These are phyloP conservation scores for Pangasianodon hypophthalmus DNA, from an alignment of 2,113 vertebrate genomes.

Conservation along the genomic window DNA sequence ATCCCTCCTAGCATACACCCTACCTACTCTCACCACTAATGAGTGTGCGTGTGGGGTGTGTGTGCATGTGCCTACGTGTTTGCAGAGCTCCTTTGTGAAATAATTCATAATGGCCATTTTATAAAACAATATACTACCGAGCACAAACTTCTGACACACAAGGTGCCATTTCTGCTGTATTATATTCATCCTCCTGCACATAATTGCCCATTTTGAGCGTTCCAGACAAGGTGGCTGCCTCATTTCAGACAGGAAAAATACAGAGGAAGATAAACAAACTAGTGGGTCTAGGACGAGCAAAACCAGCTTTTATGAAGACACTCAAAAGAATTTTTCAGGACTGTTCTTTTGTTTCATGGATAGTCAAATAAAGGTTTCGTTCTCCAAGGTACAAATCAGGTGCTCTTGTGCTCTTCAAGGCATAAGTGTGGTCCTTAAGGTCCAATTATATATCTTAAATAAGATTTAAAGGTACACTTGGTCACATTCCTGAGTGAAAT, in stretches of 20 bases:
- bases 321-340: background rate
- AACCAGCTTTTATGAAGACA: background rate
- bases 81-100: conserved; percentile 5
- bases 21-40: conserved; percentile 7
- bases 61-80: background rate
- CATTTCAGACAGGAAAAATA: background rate
- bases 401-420: background rate
- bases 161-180: background rate
- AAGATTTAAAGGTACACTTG: background rate
- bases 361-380: background rate
- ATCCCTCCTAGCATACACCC: background rate
- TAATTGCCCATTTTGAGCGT: conserved; percentile 11
- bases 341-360: background rate
- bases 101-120: conserved; percentile 18
- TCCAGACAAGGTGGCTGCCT: background rate
- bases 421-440: background rate
- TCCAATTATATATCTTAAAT: background rate
- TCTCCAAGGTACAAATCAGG: background rate
- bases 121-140: conserved; percentile 23
- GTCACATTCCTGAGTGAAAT: background rate
- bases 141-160: conserved; percentile 4
- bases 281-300: background rate
- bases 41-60: conserved; percentile 13
- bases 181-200: conserved; percentile 4
- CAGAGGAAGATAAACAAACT: background rate